Conservation (phyloP, 2,797 vertebrate species). For the Sebastes taczanowskii region DNA sequence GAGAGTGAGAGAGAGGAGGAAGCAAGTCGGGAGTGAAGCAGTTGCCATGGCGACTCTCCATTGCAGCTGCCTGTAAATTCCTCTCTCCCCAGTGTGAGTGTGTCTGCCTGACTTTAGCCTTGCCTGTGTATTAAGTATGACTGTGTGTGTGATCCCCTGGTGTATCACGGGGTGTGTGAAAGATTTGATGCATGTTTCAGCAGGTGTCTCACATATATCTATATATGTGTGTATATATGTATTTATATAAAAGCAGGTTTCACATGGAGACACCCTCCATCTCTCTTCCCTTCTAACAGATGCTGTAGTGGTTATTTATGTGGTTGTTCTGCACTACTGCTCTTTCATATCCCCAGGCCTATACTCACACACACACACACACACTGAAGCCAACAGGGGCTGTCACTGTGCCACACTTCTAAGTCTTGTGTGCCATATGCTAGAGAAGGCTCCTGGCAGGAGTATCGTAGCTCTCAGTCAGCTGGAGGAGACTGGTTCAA, state of each 20-base stretch:
- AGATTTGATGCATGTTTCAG: constrained; percentile 35
- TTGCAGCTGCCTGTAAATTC: constrained; percentile 71
- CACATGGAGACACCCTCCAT: constrained; percentile 13
- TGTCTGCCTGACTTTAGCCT: constrained; percentile 20
- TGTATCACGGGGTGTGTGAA: not conserved
- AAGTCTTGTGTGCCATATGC: constrained; percentile 63
- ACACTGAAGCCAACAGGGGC: constrained; percentile 43
- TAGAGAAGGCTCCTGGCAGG: constrained; percentile 62
- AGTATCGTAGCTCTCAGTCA: constrained; percentile 43
- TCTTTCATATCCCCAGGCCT: constrained; percentile 58
- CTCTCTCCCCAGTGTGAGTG: constrained; percentile 40
- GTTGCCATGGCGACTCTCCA: constrained; percentile 79
- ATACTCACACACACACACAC: not conserved
- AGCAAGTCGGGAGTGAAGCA: constrained; percentile 75
- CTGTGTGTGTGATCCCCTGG: not conserved
- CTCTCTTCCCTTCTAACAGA: constrained; percentile 55
- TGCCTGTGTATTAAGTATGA: constrained; percentile 6
- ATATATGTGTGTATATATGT: not conserved
- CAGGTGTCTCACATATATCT: constrained; percentile 7
- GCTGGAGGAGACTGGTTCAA: constrained; percentile 58
- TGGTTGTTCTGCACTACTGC: constrained; percentile 65
- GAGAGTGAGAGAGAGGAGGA: constrained; percentile 13
- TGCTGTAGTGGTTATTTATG: constrained; percentile 75
- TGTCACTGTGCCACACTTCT: constrained; percentile 57
- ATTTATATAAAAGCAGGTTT: constrained; percentile 25